Conservation (phyloP, 2,797 vertebrate genomes). For the Anguilla pacifica region DNA sequence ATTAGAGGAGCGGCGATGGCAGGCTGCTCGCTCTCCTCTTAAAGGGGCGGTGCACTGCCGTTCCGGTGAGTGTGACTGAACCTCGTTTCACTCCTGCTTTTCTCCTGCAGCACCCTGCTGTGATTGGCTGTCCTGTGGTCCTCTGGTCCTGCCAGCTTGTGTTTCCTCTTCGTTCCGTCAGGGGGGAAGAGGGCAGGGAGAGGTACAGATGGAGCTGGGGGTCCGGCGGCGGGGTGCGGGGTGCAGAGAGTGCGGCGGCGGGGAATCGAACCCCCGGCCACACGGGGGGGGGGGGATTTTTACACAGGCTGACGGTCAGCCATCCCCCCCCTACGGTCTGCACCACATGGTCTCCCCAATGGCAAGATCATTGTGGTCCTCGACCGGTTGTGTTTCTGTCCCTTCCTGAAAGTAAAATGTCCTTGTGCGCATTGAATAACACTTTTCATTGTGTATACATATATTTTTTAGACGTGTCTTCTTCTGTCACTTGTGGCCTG, state of each 20-base stretch:
- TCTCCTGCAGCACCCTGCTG: no score
- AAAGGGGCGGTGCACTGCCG: slow-evolving; percentile 59
- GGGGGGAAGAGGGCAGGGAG: background rate
- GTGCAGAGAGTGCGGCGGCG: no score
- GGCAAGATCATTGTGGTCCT: background rate
- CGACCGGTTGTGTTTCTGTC: background rate
- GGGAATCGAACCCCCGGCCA: no score
- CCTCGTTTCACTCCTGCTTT: background rate
- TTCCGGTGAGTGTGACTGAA: background rate
- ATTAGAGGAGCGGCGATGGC: slow-evolving; percentile 62
- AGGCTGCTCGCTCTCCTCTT: slow-evolving; percentile 51
- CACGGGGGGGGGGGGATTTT: no score
- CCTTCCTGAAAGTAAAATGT: background rate
- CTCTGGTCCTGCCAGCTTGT: background rate
- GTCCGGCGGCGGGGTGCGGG: no score
- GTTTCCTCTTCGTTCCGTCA: background rate
- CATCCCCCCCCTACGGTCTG: no score
- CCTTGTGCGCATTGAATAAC: background rate
- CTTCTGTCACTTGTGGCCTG: background rate
- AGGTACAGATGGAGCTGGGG: background rate
- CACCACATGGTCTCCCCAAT: background rate
- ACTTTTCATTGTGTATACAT: background rate
- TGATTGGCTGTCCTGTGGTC: no score
- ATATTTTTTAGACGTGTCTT: background rate
- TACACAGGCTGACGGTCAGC: no score